A percentile compares a stretch with the other conserved stretches of the same genome.
These are phyloP conservation scores for Scelioninae gen. 2 DNA, from an alignment of 2,888 invertebrate species.

Conservation along the genomic window DNA sequence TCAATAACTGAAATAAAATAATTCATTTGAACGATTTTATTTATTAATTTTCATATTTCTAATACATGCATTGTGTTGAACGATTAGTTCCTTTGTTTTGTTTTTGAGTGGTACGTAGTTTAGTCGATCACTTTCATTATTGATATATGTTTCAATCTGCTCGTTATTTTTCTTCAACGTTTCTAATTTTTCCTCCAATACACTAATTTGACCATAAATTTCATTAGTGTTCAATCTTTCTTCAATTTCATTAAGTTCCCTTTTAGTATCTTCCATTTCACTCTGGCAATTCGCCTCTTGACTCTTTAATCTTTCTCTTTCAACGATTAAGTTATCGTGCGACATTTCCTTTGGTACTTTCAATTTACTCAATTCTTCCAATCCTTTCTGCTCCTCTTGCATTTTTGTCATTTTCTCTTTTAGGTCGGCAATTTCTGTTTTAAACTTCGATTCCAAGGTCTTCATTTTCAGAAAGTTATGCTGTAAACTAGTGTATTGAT, in stretches of 20 bases:
- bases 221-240: slow-evolving; percentile 81
- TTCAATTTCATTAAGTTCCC: slow-evolving; percentile 78
- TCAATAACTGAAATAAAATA: no score
- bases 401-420: slow-evolving; percentile 82
- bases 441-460: slow-evolving; percentile 74
- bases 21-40: neutral
- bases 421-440: slow-evolving; percentile 80
- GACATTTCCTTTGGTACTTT: slow-evolving; percentile 79
- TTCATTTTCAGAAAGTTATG: slow-evolving; percentile 63
- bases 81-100: slow-evolving; percentile 78
- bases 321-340: slow-evolving; percentile 76
- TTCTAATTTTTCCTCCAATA: slow-evolving; percentile 82
- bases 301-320: slow-evolving; percentile 76
- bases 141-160: slow-evolving; percentile 81
- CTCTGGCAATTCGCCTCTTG: slow-evolving; percentile 76
- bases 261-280: slow-evolving; percentile 76
- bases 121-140: slow-evolving; percentile 81
- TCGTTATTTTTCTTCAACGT: slow-evolving; percentile 83
- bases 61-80: slow-evolving; percentile 77
- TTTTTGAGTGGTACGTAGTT: slow-evolving; percentile 81
- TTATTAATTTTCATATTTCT: slow-evolving; percentile 6
- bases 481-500: slow-evolving; percentile 77
- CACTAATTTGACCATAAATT: slow-evolving; percentile 82
- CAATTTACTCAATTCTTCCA: slow-evolving; percentile 80
- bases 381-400: slow-evolving; percentile 79